Evolutionary conservation across 1,140 invertebrate genomes (phyloP).

Genomic region (Diabrotica virgifera): DNA sequence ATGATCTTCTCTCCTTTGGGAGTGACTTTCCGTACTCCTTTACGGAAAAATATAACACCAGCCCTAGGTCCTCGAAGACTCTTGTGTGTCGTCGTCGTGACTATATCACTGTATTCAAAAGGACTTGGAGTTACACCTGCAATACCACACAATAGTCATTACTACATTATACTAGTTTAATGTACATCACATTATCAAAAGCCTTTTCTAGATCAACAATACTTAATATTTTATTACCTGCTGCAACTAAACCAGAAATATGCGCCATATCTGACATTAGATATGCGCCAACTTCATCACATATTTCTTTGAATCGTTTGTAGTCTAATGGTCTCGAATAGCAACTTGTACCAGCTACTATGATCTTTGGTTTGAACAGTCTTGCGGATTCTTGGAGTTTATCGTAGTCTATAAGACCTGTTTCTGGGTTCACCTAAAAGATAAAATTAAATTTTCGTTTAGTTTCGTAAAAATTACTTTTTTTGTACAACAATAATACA

Average conservation of each 20-base stretch:
- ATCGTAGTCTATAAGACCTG: slow-evolving; percentile 94
- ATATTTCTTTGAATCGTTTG: slow-evolving; percentile 83
- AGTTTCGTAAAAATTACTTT: not conserved
- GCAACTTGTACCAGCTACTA: slow-evolving; percentile 93
- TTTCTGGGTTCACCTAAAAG: slow-evolving; percentile 66
- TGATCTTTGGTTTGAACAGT: slow-evolving; percentile 89
- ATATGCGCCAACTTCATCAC: slow-evolving; percentile 80
- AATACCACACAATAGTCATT: not conserved
- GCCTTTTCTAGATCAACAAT: too few relatives aligned
- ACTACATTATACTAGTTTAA: not conserved
- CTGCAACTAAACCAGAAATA: slow-evolving; percentile 88
- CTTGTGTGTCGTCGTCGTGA: slow-evolving; percentile 95
- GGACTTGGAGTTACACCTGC: slow-evolving; percentile 79
- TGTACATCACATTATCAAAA: too few relatives aligned
- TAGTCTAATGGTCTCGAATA: slow-evolving; percentile 84
- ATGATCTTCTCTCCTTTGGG: slow-evolving; percentile 75
- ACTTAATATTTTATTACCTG: slow-evolving; percentile 49
- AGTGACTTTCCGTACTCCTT: slow-evolving; percentile 70
- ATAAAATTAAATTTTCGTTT: not conserved
- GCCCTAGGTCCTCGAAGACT: slow-evolving; percentile 88
- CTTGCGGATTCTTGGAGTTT: slow-evolving; percentile 76
- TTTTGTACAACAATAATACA: too few relatives aligned
- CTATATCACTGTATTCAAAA: slow-evolving; percentile 91
- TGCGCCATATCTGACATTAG: slow-evolving; percentile 97
- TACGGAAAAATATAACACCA: slow-evolving; percentile 87